Evolutionary conservation across 1,140 invertebrate species (phyloP).

Genomic region (Odontomachus brunneus): DNA sequence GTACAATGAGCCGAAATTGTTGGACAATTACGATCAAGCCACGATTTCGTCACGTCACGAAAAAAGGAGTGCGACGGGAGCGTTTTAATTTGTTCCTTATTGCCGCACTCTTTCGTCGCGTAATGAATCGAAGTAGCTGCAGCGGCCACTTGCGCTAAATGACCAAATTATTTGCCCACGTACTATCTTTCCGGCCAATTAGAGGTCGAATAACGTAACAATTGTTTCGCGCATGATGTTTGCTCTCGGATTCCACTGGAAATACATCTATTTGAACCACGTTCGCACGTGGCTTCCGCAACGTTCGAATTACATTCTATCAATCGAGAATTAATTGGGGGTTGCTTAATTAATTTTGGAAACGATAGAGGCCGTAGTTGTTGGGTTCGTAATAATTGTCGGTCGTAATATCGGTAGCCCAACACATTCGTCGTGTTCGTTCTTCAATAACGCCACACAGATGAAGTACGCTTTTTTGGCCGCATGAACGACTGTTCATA

Average conservation of each 20-base stretch:
- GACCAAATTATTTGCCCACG: background rate
- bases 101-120: background rate
- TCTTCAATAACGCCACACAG: background rate
- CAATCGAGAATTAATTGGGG: slow-evolving; percentile 55
- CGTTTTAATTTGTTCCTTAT: background rate
- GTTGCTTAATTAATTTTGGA: slow-evolving; percentile 43
- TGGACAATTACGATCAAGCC: slow-evolving; percentile 19
- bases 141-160: background rate
- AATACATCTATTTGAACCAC: slow-evolving; percentile 16
- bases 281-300: slow-evolving; percentile 38
- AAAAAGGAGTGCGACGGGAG: background rate
- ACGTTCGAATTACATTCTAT: slow-evolving; percentile 52
- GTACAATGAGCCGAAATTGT: slow-evolving; percentile 30
- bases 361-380: slow-evolving; percentile 25
- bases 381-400: slow-evolving; percentile 41
- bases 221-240: background rate
- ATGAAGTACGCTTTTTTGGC: background rate
- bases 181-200: slow-evolving; percentile 24
- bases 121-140: background rate
- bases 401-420: background rate
- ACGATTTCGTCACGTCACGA: background rate
- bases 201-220: background rate
- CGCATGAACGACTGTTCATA: background rate
- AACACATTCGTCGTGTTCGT: background rate
- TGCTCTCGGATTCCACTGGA: slow-evolving; percentile 23